Evolutionary conservation across 2,113 vertebrate genomes (phyloP).

Genomic region (Charadrius vociferus): DNA sequence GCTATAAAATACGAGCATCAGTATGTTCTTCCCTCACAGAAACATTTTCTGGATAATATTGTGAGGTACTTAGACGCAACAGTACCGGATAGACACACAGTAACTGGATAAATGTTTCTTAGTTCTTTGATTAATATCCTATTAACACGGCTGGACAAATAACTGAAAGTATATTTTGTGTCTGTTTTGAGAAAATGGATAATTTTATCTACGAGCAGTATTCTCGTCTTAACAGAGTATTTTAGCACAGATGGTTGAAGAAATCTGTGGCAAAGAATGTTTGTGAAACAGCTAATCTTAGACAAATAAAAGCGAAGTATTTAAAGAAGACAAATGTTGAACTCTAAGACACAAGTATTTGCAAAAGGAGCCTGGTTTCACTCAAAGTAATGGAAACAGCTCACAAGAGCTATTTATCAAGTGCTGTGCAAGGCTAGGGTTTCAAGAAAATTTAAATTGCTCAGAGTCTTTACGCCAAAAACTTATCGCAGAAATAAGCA

Average conservation of each 20-base stretch:
- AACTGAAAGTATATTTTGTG: constrained; percentile 1
- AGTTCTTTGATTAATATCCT: background rate
- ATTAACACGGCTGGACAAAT: background rate
- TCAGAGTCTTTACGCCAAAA: background rate
- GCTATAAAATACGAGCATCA: background rate
- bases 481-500: background rate
- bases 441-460: background rate
- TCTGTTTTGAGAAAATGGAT: background rate
- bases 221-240: background rate
- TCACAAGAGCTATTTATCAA: constrained; percentile 20
- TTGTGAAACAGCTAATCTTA: constrained; percentile 39
- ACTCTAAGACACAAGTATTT: background rate
- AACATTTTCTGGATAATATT: background rate
- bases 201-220: background rate
- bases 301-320: constrained; percentile 21
- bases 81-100: background rate
- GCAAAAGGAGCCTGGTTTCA: constrained; percentile 28
- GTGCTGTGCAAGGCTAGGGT: background rate
- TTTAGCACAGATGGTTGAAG: background rate
- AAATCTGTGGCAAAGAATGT: background rate
- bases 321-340: constrained; percentile 28
- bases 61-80: background rate
- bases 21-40: background rate
- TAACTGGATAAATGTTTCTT: background rate
- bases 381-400: constrained; percentile 30